phyloP scores from a whole-genome alignment of 2,113 vertebrate species.

The Dasypus novemcinctus region DNA sequence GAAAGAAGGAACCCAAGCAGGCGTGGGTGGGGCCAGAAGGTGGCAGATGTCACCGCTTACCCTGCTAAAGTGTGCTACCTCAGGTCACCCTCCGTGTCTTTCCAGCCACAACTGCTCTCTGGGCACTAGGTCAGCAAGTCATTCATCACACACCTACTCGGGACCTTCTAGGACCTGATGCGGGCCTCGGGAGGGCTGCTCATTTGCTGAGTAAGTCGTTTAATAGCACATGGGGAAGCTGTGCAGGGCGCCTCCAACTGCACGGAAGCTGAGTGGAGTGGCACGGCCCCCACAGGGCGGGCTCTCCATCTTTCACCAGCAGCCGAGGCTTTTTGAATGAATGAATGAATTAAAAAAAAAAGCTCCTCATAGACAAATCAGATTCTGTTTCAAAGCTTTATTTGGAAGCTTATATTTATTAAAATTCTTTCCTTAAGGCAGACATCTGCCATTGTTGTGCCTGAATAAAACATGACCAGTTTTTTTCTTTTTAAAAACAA shows the following conservation, averaged over 20 bases:
- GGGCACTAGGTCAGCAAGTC: too few species aligned
- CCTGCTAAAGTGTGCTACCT: neutral
- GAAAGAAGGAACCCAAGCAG: neutral
- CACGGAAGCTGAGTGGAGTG: neutral
- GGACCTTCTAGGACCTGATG: neutral
- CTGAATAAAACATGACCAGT: conserved; percentile 20
- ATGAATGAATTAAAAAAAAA: neutral
- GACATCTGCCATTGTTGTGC: neutral
- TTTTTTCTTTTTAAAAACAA: neutral
- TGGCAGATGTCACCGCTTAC: neutral
- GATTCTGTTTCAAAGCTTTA: conserved; percentile 33
- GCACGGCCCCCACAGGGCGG: neutral
- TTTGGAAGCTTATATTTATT: neutral
- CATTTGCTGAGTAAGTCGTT: neutral
- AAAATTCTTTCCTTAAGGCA: neutral
- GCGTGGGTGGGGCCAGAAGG: neutral
- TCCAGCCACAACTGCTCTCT: neutral
- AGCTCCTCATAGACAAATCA: neutral
- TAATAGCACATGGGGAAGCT: neutral
- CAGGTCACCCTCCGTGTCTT: neutral
- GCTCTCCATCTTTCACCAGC: neutral
- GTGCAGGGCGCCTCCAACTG: neutral
- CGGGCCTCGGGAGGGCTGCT: neutral
- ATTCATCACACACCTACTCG: neutral
- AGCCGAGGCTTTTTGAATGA: neutral